These are phyloP conservation scores for Zaprionus vittiger DNA, from an alignment of 1,140 invertebrate species.

Conservation along the genomic window DNA sequence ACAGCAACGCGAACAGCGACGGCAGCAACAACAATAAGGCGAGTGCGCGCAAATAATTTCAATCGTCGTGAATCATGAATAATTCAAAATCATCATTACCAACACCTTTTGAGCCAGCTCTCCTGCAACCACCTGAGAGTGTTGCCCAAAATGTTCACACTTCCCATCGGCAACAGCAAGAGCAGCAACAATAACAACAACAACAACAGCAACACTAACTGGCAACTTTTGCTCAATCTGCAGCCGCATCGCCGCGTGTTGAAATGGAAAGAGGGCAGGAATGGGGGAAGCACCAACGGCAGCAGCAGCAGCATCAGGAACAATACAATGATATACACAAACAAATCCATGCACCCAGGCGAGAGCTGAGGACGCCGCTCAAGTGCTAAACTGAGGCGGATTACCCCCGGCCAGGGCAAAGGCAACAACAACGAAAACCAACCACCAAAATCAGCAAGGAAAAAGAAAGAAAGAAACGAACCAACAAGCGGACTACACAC, in stretches of 20 bases:
- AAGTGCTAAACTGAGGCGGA: constrained; percentile 82
- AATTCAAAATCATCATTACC: constrained; percentile 83
- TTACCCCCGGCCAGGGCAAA: constrained; percentile 64
- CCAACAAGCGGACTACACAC: constrained; percentile 45
- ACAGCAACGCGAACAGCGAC: constrained; percentile 2
- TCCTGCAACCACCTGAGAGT: constrained; percentile 67
- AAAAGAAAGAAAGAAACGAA: constrained; percentile 30
- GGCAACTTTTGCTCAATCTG: constrained; percentile 81
- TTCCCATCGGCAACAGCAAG: constrained; percentile 68
- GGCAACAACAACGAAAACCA: constrained; percentile 44
- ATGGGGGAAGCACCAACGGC: constrained; percentile 3
- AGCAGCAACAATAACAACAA: constrained; percentile 26
- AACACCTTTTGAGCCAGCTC: constrained; percentile 77
- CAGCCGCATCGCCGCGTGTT: constrained; percentile 71
- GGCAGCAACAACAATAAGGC: constrained; percentile 15
- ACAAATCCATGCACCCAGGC: constrained; percentile 45
- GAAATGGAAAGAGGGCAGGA: constrained; percentile 57
- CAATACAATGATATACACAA: constrained; percentile 48
- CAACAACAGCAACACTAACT: constrained; percentile 28
- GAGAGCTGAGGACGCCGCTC: constrained; percentile 66
- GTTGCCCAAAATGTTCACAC: constrained; percentile 82
- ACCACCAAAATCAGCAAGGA: constrained; percentile 62
- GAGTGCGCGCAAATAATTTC: constrained; percentile 78
- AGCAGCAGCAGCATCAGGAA: constrained; percentile 27
- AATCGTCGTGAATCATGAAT: constrained; percentile 83